Conservation (phyloP, 2,888 invertebrate species). For the Lasioglossum zephyrum region DNA sequence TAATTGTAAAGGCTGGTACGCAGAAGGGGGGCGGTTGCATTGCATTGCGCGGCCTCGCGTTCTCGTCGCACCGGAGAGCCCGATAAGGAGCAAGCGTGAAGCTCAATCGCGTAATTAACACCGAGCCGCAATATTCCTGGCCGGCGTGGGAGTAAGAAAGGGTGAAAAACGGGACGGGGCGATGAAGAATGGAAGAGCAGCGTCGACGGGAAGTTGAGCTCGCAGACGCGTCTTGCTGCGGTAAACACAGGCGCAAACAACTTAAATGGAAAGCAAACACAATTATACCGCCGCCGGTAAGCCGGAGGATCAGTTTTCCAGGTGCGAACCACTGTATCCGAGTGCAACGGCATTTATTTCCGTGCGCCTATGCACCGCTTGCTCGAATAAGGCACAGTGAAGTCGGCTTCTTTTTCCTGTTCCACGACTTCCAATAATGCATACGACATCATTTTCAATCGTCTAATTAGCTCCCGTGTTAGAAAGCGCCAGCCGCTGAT, state of each 20-base stretch:
- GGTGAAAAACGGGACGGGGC: conserved; percentile 30
- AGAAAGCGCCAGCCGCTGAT: not conserved
- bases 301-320: conserved; percentile 68
- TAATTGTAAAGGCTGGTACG: not conserved
- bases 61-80: not conserved
- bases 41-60: not conserved
- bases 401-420: not conserved
- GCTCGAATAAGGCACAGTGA: not conserved
- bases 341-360: conserved; percentile 52
- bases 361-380: not conserved
- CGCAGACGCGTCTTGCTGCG: conserved; percentile 62
- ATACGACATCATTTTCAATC: not conserved
- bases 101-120: conserved; percentile 54
- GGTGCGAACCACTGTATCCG: conserved; percentile 62
- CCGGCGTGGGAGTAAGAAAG: conserved; percentile 17
- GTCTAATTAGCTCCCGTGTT: not conserved
- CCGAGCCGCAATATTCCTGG: conserved; percentile 10
- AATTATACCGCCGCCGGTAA: conserved; percentile 74
- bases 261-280: conserved; percentile 81
- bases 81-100: conserved; percentile 23
- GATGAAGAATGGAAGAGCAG: conserved; percentile 23
- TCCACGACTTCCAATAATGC: not conserved
- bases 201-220: conserved; percentile 57
- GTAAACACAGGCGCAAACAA: conserved; percentile 80
- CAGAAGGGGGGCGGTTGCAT: not conserved